These are phyloP conservation scores for Epistrophe grossulariae DNA, from an alignment of 2,888 invertebrate genomes.

Conservation along the genomic window DNA sequence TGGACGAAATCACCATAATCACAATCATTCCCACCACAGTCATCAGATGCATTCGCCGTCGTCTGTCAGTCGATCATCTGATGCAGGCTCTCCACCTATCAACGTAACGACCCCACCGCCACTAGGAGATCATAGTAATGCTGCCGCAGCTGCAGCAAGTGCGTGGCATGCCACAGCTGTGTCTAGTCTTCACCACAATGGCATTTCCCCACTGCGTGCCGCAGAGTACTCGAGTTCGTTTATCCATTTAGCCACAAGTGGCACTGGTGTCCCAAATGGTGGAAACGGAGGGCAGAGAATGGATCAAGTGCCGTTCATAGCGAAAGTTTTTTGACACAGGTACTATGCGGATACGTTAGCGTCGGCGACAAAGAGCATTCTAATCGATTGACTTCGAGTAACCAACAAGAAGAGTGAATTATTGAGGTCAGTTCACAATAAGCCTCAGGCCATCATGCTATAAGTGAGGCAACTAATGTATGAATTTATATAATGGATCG, in stretches of 20 bases:
- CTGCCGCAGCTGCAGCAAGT: conserved; percentile 77
- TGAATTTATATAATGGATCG: conserved; percentile 29
- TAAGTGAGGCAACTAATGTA: conserved; percentile 38
- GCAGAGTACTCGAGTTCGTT: conserved; percentile 81
- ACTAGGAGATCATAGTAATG: conserved; percentile 78
- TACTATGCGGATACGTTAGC: conserved; percentile 83
- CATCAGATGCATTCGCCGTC: conserved; percentile 67
- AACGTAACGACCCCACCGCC: conserved; percentile 82
- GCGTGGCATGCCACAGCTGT: conserved; percentile 79
- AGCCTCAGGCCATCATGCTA: conserved; percentile 12
- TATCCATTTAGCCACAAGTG: conserved; percentile 79
- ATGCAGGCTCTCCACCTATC: conserved; percentile 80
- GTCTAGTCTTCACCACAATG: conserved; percentile 76
- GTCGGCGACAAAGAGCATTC: conserved; percentile 79
- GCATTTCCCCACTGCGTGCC: conserved; percentile 77
- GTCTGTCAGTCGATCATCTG: conserved; percentile 63
- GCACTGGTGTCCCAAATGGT: conserved; percentile 74
- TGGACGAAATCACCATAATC: conserved; percentile 70
- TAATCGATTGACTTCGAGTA: conserved; percentile 83
- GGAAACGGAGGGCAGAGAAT: conserved; percentile 75
- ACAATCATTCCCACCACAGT: conserved; percentile 74
- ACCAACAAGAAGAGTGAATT: conserved; percentile 76
- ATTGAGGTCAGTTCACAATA: conserved; percentile 38
- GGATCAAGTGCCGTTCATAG: conserved; percentile 83
- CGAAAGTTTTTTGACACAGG: conserved; percentile 84